Percentiles rank a stretch among this genome's conserved stretches.
phyloP scores from a whole-genome alignment of 2,113 vertebrate species.

The Taxidea taxus region DNA sequence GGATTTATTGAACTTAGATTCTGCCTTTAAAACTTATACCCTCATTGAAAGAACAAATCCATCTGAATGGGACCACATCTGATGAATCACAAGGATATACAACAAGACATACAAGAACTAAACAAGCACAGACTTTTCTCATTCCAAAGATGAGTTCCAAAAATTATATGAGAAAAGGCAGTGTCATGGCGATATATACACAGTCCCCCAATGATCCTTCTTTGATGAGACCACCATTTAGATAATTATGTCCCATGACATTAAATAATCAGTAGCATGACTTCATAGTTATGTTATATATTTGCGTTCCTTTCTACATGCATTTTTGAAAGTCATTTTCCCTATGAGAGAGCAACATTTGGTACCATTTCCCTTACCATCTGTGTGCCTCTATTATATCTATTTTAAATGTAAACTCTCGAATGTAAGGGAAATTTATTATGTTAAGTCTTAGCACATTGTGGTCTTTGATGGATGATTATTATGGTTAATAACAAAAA shows the following conservation, averaged over 20 bases:
- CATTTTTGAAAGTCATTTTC: background rate
- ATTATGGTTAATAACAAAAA: conserved; percentile 39
- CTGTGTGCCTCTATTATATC: background rate
- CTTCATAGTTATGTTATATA: background rate
- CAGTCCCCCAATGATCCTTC: background rate
- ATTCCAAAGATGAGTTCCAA: background rate
- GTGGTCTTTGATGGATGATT: background rate
- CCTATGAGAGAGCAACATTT: background rate
- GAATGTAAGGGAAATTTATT: background rate
- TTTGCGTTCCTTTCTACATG: background rate
- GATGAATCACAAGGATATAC: background rate
- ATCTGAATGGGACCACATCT: background rate
- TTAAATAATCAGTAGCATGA: background rate
- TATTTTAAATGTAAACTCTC: conserved; percentile 40
- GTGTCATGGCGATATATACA: background rate
- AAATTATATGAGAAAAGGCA: background rate
- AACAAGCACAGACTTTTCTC: background rate
- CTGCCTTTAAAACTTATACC: background rate
- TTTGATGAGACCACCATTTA: background rate
- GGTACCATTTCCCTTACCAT: background rate
- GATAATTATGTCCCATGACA: background rate
- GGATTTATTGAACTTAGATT: background rate
- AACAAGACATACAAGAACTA: background rate
- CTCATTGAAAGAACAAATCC: background rate
- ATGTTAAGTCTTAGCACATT: background rate